phyloP scores from a whole-genome alignment of 2,113 vertebrate species.

The Lontra canadensis region DNA sequence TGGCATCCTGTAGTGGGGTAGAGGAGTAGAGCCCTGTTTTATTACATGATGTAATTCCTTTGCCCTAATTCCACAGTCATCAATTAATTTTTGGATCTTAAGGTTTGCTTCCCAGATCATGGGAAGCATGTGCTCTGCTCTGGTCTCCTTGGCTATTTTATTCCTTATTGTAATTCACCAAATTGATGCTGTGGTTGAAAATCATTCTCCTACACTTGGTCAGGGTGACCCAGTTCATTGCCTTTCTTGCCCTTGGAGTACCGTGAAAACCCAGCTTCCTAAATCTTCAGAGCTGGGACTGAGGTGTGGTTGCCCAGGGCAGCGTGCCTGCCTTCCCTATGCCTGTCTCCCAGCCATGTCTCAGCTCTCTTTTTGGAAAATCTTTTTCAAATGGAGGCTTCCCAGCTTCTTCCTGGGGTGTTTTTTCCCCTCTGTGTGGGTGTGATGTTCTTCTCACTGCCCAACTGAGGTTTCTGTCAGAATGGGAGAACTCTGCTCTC shows the following conservation, averaged over 20 bases:
- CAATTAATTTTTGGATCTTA: not conserved
- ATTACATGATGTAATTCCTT: not conserved
- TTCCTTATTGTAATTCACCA: not conserved
- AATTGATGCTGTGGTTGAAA: not conserved
- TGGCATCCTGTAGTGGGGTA: not conserved
- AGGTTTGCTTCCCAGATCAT: not conserved
- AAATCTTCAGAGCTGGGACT: not conserved
- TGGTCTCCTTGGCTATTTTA: not conserved
- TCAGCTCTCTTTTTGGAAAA: not conserved
- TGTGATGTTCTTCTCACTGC: not conserved
- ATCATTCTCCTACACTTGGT: not conserved
- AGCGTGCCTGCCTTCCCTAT: not conserved
- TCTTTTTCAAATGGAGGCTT: not conserved
- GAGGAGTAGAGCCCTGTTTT: not conserved
- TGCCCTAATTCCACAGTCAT: not conserved
- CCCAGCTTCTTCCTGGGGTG: not conserved
- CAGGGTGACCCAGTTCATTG: not conserved
- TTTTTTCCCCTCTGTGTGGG: not conserved
- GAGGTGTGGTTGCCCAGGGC: accelerated
- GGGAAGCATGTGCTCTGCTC: not conserved
- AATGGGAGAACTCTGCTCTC: not conserved
- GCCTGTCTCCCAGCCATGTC: not conserved
- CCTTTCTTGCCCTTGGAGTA: not conserved
- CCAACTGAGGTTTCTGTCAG: not conserved
- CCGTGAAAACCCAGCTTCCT: not conserved